Base-by-base conservation (phyloP, 2,888 invertebrate genomes). In the Harpagoxenus sublaevis region DNA sequence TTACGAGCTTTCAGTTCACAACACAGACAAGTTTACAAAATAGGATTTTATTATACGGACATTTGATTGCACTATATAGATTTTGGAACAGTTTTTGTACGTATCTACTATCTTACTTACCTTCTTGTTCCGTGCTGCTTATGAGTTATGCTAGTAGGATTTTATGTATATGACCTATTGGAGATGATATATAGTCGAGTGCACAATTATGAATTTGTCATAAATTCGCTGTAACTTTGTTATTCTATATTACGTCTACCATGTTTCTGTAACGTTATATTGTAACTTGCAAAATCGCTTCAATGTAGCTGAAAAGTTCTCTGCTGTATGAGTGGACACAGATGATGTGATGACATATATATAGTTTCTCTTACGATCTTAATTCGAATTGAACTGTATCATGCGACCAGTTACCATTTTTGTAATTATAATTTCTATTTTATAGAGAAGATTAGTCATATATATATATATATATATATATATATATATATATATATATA, bases 111-210 rank as follows among this genome's bases (percentile, higher is more conserved):
- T 65, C 28, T 65, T 65, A 65, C 23, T 45, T 45, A 45, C 39
- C n/a, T 63, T n/a, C 39, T 39, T 63, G n/a, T 63, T 12, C 31
- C 63, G 1, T 39, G n/a, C 35, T 63, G 39, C 10, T 63, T 63
- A 39, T 10, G 9, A n/a, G 39, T 63, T 63, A n/a, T 63, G n/a
- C 10, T 63, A 35, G n/a, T 65, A 23, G 15, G 23, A 66, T 45
- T 45, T 65, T 65, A 65, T 23, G 42, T 65, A 65, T 65, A 45
- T 15, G 15, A 65, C 3, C 8, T 65, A 65, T 63, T 65, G 5
- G 42, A 65, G 15, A 42, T 42, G 15, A 42, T 42, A 23, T 15
- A 15, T 15, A 23, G 9, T 23, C 6, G 2, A 65, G 12, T 42
- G 23, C 42, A 62, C n/a, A 39, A 9, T 39, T 23, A 18, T n/a